These are phyloP conservation scores for Polietes domitor DNA, from an alignment of 2,888 invertebrate genomes.

Conservation along the genomic window DNA sequence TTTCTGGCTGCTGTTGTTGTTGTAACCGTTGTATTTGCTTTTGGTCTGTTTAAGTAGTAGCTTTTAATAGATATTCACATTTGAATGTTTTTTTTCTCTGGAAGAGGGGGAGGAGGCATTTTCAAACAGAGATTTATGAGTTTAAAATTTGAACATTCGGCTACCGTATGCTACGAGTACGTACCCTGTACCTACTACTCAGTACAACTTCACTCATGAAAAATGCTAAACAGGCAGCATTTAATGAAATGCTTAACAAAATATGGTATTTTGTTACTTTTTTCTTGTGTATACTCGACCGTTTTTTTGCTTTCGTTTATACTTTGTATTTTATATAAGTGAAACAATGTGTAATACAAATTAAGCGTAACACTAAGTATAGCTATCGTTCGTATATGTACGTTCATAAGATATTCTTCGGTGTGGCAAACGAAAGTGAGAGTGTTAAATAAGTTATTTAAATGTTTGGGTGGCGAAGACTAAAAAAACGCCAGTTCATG, in stretches of 20 bases:
- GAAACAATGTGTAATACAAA: neutral
- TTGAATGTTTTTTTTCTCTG: slow-evolving; percentile 24
- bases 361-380: neutral
- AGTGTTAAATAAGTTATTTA: neutral
- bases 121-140: slow-evolving; percentile 20
- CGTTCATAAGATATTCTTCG: neutral
- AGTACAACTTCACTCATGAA: slow-evolving; percentile 11
- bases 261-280: neutral
- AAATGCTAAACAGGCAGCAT: slow-evolving; percentile 32
- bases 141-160: slow-evolving; percentile 21
- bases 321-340: slow-evolving; percentile 10
- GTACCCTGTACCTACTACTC: too few species aligned
- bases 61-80: slow-evolving; percentile 3
- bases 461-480: too few species aligned
- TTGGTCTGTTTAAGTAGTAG: neutral
- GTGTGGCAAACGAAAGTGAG: neutral
- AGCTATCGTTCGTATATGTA: neutral
- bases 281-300: neutral
- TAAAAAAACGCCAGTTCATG: too few species aligned
- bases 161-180: neutral
- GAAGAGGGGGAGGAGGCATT: too few species aligned
- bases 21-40: slow-evolving; percentile 21
- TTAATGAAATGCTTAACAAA: slow-evolving; percentile 25
- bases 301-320: too few species aligned
- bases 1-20: neutral